phyloP scores from a whole-genome alignment of 2,888 invertebrate species.

The Limnephilus marmoratus region DNA sequence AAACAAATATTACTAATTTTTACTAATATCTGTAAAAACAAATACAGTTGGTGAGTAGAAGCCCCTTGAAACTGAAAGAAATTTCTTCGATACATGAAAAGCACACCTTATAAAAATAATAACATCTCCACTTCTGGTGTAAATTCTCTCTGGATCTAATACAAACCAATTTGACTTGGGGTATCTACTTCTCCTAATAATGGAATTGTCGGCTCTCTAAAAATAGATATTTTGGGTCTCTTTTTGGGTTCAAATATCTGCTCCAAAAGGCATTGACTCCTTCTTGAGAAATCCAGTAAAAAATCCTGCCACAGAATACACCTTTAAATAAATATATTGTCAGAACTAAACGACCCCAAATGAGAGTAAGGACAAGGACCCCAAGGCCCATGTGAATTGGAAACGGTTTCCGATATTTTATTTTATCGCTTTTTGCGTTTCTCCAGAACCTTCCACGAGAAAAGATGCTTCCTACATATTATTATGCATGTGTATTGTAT shows the following conservation, averaged over 20 bases:
- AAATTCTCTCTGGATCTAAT: too few relatives aligned
- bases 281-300: slow-evolving; percentile 49
- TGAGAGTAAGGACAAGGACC: background rate
- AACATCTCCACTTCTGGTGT: too few relatives aligned
- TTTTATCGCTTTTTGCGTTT: background rate
- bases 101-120: too few relatives aligned
- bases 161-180: background rate
- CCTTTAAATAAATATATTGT: slow-evolving; percentile 16
- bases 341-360: slow-evolving; percentile 16
- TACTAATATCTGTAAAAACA: too few relatives aligned
- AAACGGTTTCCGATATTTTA: slow-evolving; percentile 23
- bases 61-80: too few relatives aligned
- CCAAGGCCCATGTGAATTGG: slow-evolving; percentile 7
- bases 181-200: background rate
- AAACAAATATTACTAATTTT: too few relatives aligned
- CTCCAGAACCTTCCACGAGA: background rate
- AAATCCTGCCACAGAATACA: slow-evolving; percentile 34
- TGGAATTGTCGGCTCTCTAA: slow-evolving; percentile 26
- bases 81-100: too few relatives aligned
- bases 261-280: slow-evolving; percentile 57
- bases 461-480: background rate
- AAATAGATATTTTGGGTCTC: slow-evolving; percentile 49
- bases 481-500: background rate
- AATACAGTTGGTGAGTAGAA: too few relatives aligned
- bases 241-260: slow-evolving; percentile 55